Conservation (phyloP, 2,888 invertebrate genomes). For the Lepidochitona cinerea region DNA sequence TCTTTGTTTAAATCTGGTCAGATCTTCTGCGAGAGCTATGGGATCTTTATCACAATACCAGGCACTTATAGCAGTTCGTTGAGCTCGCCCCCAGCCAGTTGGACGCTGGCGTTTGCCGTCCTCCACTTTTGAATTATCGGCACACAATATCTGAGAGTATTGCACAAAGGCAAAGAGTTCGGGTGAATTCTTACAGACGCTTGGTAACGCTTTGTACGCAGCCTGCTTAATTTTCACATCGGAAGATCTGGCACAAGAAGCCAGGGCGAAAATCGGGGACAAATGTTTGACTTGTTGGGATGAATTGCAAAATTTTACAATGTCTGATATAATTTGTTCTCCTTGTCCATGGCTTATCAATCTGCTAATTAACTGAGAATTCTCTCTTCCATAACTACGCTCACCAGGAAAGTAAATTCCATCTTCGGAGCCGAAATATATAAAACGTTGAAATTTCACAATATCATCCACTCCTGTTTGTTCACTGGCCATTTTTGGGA, state of each 20-base stretch:
- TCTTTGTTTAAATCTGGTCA: conserved; percentile 77
- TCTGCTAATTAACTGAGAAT: conserved; percentile 45
- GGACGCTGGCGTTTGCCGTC: conserved; percentile 27
- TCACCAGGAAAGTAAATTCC: conserved; percentile 56
- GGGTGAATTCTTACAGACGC: conserved; percentile 77
- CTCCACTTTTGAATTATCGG: background rate
- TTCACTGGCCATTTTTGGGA: background rate
- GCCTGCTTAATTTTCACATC: conserved; percentile 73
- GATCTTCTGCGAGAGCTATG: conserved; percentile 77
- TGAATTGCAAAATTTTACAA: conserved; percentile 49
- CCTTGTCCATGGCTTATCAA: conserved; percentile 59
- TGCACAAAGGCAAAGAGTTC: conserved; percentile 78
- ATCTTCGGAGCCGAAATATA: conserved; percentile 58
- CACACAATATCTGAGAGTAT: conserved; percentile 72
- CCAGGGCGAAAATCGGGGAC: conserved; percentile 76
- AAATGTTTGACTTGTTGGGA: conserved; percentile 66
- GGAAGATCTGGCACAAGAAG: conserved; percentile 75
- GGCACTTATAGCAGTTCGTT: conserved; percentile 77
- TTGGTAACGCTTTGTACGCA: conserved; percentile 74
- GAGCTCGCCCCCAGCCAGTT: conserved; percentile 77
- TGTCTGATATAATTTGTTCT: conserved; percentile 55
- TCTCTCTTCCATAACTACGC: conserved; percentile 52
- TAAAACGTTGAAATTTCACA: conserved; percentile 26
- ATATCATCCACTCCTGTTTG: conserved; percentile 16
- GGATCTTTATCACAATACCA: conserved; percentile 80